phyloP scores from a whole-genome alignment of 2,797 vertebrate genomes.

The Characodon lateralis region DNA sequence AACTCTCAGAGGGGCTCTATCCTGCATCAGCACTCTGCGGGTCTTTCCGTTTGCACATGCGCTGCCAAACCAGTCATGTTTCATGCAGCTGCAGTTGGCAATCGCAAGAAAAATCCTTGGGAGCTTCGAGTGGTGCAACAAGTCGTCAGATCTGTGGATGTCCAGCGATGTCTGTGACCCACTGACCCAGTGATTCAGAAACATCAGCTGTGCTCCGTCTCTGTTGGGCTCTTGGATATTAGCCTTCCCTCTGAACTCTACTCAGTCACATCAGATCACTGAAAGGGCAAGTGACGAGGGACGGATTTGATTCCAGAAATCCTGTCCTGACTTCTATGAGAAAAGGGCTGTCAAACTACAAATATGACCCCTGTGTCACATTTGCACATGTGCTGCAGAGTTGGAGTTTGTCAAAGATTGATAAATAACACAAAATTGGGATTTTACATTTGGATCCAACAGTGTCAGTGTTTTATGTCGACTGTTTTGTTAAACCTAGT shows the following conservation, averaged over 20 bases:
- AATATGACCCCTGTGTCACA: conserved; percentile 15
- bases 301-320: conserved; percentile 50
- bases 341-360: conserved; percentile 13
- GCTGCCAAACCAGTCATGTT: conserved; percentile 36
- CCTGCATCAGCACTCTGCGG: conserved; percentile 38
- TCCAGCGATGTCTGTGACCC: conserved; percentile 73
- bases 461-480: conserved; percentile 16
- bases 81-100: conserved; percentile 46
- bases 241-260: conserved; percentile 60
- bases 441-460: conserved; percentile 10
- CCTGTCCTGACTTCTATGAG: conserved; percentile 19
- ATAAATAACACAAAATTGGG: background rate
- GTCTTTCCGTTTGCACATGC: conserved; percentile 28
- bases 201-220: conserved; percentile 66
- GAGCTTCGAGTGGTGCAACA: conserved; percentile 45
- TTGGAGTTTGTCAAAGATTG: background rate
- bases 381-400: conserved; percentile 7
- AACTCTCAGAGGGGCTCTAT: conserved; percentile 62
- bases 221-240: conserved; percentile 57
- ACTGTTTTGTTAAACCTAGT: conserved; percentile 31
- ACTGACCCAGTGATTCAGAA: conserved; percentile 79
- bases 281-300: conserved; percentile 61
- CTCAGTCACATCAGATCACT: conserved; percentile 66
- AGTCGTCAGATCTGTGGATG: conserved; percentile 51
- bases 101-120: conserved; percentile 45